These are phyloP conservation scores for Triops longicaudatus DNA, from an alignment of 1,140 invertebrate species.

Conservation along the genomic window DNA sequence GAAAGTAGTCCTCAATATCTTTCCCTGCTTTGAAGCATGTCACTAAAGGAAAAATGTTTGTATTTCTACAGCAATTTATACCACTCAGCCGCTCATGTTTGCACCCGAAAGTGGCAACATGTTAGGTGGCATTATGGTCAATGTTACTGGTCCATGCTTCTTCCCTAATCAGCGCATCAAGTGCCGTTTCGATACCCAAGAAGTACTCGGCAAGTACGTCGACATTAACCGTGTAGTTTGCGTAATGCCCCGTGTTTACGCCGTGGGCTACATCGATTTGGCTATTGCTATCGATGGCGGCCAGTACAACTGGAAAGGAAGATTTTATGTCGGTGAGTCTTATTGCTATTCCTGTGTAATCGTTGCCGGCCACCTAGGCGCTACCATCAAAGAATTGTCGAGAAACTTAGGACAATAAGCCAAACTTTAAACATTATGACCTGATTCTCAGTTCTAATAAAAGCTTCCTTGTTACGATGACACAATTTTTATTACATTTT, in stretches of 20 bases:
- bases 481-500: too few relatives aligned
- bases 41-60: slow-evolving; percentile 16
- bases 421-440: too few relatives aligned
- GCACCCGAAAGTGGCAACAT: slow-evolving; percentile 90
- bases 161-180: slow-evolving; percentile 58
- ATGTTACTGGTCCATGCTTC: slow-evolving; percentile 90
- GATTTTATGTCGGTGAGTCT: slow-evolving; percentile 75
- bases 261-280: slow-evolving; percentile 82
- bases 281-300: slow-evolving; percentile 71
- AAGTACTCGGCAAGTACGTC: slow-evolving; percentile 62
- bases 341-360: too few relatives aligned
- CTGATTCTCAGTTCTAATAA: too few relatives aligned
- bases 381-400: too few relatives aligned
- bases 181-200: slow-evolving; percentile 45
- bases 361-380: too few relatives aligned
- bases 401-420: too few relatives aligned
- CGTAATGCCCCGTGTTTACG: slow-evolving; percentile 76
- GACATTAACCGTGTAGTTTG: slow-evolving; percentile 76
- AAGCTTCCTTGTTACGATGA: too few relatives aligned
- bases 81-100: slow-evolving; percentile 67
- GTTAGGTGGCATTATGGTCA: slow-evolving; percentile 87
- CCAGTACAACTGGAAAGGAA: slow-evolving; percentile 80
- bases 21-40: background rate
- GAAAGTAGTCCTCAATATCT: slow-evolving; percentile 36
- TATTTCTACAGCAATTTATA: slow-evolving; percentile 54